These are phyloP conservation scores for Caradrina kadenii DNA, from an alignment of 2,888 invertebrate species.

Conservation along the genomic window DNA sequence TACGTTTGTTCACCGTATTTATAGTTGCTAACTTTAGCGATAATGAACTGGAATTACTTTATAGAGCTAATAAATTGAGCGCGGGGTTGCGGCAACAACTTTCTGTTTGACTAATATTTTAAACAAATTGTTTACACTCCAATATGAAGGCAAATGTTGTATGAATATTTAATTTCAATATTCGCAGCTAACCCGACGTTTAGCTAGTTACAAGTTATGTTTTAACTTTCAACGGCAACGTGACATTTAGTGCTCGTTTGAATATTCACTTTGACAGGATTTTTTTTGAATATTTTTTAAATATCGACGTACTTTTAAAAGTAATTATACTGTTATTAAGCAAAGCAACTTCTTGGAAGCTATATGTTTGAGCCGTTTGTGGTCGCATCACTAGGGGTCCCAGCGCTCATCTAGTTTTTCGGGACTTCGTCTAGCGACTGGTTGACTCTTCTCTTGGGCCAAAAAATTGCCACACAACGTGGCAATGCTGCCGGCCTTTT, in stretches of 20 bases:
- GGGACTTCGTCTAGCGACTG: too few species aligned
- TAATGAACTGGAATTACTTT: conserved; percentile 65
- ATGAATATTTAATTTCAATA: conserved; percentile 41
- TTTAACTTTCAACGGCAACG: conserved; percentile 17
- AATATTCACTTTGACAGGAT: conserved; percentile 7
- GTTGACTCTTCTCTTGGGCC: too few species aligned
- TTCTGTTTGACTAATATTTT: conserved; percentile 55
- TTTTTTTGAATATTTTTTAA: conserved; percentile 1
- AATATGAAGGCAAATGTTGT: conserved; percentile 35
- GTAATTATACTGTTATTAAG: neutral
- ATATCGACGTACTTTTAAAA: neutral
- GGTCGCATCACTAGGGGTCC: too few species aligned
- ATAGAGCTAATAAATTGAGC: conserved; percentile 59
- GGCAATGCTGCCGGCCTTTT: too few species aligned
- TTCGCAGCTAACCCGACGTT: conserved; percentile 11
- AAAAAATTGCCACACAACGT: too few species aligned
- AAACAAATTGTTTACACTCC: conserved; percentile 52
- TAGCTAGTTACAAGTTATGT: conserved; percentile 16
- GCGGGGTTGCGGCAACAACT: conserved; percentile 44
- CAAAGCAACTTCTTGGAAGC: neutral
- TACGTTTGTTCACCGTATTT: conserved; percentile 58
- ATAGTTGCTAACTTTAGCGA: conserved; percentile 61
- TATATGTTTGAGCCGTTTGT: too few species aligned
- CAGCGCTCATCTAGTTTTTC: too few species aligned
- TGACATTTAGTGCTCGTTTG: neutral